Conservation (phyloP, 2,797 vertebrate genomes). For the Chelonia mydas region DNA sequence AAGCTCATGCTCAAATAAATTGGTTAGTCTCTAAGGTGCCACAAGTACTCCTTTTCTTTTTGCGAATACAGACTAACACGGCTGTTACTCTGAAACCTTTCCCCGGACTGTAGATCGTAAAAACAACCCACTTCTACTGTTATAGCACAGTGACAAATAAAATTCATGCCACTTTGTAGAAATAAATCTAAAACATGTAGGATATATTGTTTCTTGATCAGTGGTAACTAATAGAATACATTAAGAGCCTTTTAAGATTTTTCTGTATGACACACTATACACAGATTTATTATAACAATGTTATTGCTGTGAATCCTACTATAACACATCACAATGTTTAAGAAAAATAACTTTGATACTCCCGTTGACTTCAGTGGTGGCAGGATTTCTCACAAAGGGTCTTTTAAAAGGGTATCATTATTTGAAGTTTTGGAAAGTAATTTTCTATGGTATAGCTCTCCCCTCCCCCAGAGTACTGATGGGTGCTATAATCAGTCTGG, state of each 20-base stretch:
- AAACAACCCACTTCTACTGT: too few species aligned
- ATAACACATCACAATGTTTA: neutral
- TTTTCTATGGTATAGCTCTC: neutral
- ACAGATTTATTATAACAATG: neutral
- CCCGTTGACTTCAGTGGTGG: neutral
- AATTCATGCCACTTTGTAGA: too few species aligned
- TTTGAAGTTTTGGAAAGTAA: neutral
- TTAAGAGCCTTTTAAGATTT: too few species aligned
- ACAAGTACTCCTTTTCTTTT: too few species aligned
- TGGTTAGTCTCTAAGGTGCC: too few species aligned
- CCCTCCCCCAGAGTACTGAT: neutral
- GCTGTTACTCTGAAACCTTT: too few species aligned
- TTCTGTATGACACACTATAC: neutral
- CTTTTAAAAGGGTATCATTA: neutral
- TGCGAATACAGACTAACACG: too few species aligned
- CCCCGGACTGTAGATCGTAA: too few species aligned
- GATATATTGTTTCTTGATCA: neutral
- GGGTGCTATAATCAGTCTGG: neutral
- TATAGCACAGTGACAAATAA: too few species aligned
- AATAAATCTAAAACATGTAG: too few species aligned
- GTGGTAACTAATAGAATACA: neutral
- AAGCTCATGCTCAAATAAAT: too few species aligned
- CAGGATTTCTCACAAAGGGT: neutral
- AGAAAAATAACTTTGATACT: neutral
- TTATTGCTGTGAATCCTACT: neutral